phyloP scores from a whole-genome alignment of 2,797 vertebrate genomes.

The Pitangus sulphuratus region DNA sequence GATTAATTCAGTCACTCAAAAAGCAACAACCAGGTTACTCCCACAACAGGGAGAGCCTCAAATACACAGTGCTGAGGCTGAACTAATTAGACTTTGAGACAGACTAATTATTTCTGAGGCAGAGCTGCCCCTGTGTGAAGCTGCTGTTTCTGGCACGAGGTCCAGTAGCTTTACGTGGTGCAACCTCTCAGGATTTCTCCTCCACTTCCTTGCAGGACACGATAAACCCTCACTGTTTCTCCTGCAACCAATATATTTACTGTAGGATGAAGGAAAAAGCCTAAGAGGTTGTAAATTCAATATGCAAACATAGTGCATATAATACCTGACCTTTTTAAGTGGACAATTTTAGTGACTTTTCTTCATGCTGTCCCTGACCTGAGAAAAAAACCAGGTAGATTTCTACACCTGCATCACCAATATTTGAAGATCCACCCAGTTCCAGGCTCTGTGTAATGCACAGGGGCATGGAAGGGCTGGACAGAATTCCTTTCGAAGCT shows the following conservation, averaged over 20 bases:
- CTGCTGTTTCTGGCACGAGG: background rate
- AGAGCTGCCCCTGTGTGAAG: background rate
- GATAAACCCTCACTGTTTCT: background rate
- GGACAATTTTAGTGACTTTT: background rate
- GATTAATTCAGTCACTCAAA: background rate
- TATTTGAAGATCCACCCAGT: background rate
- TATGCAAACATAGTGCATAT: background rate
- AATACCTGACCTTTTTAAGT: background rate
- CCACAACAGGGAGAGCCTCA: background rate
- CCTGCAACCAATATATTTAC: background rate
- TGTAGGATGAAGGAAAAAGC: background rate
- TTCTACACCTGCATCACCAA: background rate
- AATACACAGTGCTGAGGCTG: background rate
- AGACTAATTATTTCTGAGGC: constrained; percentile 28
- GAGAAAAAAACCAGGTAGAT: background rate
- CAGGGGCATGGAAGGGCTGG: background rate
- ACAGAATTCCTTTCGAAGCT: background rate
- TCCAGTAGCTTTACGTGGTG: background rate
- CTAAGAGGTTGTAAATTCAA: background rate
- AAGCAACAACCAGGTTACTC: background rate
- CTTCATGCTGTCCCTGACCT: background rate
- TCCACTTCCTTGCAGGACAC: background rate
- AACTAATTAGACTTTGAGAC: constrained; percentile 41
- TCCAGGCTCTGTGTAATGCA: background rate
- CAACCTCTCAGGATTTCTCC: background rate